phyloP scores from a whole-genome alignment of 2,888 invertebrate genomes.

The Azorinus chamasolen region DNA sequence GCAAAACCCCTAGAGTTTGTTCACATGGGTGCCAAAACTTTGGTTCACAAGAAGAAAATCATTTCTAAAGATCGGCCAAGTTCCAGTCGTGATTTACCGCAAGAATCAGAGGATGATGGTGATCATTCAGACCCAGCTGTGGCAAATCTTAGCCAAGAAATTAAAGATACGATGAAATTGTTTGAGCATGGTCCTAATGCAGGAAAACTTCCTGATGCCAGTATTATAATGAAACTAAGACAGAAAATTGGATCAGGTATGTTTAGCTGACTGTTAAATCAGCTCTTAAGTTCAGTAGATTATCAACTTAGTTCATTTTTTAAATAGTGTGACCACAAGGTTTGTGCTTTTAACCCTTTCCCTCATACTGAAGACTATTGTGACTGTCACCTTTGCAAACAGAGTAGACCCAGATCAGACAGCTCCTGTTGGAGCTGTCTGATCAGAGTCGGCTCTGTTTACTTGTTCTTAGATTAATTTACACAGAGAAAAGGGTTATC shows the following conservation, averaged over 20 bases:
- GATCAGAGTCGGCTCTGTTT: no score
- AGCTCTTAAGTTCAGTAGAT: no score
- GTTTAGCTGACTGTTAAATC: no score
- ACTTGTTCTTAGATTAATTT: no score
- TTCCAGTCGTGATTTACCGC: slow-evolving; percentile 6
- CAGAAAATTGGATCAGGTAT: slow-evolving; percentile 49
- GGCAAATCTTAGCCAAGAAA: slow-evolving; percentile 44
- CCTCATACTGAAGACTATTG: no score
- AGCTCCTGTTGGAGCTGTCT: no score
- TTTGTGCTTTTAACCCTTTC: no score
- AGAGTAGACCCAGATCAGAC: no score
- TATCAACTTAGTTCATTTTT: no score
- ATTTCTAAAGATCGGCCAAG: slow-evolving; percentile 1
- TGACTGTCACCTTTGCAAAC: no score
- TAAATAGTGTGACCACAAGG: no score
- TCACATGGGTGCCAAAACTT: slow-evolving; percentile 40
- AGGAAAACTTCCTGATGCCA: slow-evolving; percentile 59
- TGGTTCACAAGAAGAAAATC: slow-evolving; percentile 24
- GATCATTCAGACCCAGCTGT: slow-evolving; percentile 9
- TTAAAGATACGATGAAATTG: slow-evolving; percentile 55
- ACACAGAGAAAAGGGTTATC: no score
- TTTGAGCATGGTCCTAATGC: slow-evolving; percentile 56
- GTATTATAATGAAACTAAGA: slow-evolving; percentile 48
- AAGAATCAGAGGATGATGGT: background rate
- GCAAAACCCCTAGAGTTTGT: slow-evolving; percentile 76